Percentiles rank a stretch among this genome's conserved stretches.
Conservation (phyloP, 2,113 vertebrate genomes). For the Panurus biarmicus region DNA sequence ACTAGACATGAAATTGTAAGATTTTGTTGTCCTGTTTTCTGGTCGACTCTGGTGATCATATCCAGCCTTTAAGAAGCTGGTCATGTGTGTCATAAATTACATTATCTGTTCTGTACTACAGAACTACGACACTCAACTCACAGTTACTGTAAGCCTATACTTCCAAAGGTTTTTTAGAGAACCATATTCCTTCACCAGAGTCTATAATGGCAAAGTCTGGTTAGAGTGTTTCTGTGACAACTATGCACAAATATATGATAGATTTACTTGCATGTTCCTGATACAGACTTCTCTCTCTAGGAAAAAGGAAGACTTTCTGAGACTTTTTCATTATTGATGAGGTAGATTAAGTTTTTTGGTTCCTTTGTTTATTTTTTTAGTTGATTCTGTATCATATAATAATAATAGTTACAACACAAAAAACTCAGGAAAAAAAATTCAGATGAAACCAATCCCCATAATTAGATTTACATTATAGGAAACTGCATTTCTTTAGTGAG, state of each 20-base stretch:
- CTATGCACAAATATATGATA: not conserved
- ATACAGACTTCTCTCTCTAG: not conserved
- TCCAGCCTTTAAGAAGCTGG: not conserved
- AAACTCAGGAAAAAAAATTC: not conserved
- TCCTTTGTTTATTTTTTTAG: not conserved
- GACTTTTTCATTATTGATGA: not conserved
- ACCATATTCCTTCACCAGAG: not conserved
- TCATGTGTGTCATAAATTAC: not conserved
- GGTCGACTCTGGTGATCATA: not conserved
- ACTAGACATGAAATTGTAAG: not conserved
- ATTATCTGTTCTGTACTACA: not conserved
- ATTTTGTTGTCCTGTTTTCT: not conserved
- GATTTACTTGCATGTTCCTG: not conserved
- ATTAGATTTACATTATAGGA: not conserved
- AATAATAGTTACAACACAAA: not conserved
- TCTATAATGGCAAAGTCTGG: not conserved
- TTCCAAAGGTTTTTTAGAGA: not conserved
- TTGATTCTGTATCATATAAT: not conserved
- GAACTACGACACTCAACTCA: not conserved
- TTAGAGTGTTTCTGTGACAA: not conserved
- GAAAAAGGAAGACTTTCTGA: not conserved
- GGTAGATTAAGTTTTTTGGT: not conserved
- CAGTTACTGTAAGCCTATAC: not conserved
- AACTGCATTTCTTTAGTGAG: not conserved
- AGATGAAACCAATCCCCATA: not conserved